These are phyloP conservation scores for Acanthiza pusilla DNA, from an alignment of 2,797 vertebrate genomes.

Conservation along the genomic window DNA sequence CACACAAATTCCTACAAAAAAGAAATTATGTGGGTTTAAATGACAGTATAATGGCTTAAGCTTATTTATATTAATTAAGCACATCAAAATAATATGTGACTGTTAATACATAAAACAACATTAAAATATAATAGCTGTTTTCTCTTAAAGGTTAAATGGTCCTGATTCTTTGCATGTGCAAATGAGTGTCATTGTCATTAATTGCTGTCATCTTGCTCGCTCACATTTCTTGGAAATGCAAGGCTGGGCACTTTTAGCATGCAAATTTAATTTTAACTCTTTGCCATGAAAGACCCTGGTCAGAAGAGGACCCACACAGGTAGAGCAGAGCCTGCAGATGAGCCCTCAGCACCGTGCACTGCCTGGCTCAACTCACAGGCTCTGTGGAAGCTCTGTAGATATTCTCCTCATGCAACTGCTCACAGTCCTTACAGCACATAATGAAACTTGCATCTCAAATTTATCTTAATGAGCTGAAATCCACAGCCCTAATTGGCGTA, in stretches of 20 bases:
- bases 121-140: slow-evolving; percentile 11
- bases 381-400: background rate
- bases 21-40: background rate
- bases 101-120: background rate
- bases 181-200: background rate
- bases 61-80: slow-evolving; percentile 30
- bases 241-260: background rate
- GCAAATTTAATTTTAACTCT: background rate
- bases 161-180: background rate
- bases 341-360: background rate
- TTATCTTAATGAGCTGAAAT: slow-evolving; percentile 55
- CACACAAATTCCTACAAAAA: background rate
- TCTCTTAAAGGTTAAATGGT: slow-evolving; percentile 28
- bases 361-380: background rate
- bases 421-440: background rate
- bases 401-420: background rate
- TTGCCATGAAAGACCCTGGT: background rate
- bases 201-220: background rate
- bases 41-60: background rate
- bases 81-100: background rate
- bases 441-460: slow-evolving; percentile 10
- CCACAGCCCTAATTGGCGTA: background rate
- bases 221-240: background rate
- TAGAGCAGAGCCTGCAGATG: background rate
- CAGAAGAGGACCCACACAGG: fast-evolving